Conservation (phyloP, 2,888 invertebrate species). For the Callyntrura sp. region DNA sequence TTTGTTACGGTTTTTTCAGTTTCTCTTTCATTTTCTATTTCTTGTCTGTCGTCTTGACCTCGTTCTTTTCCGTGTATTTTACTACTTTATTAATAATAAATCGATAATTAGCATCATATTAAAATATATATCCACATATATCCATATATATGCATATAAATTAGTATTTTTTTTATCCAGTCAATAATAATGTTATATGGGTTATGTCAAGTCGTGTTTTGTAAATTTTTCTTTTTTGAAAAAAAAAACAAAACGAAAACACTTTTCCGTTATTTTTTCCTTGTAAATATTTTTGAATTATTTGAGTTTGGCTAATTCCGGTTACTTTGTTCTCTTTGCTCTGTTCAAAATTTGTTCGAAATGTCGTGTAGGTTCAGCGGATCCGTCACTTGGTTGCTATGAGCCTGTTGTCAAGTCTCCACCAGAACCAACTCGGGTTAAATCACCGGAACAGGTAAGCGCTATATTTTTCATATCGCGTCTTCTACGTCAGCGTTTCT, state of each 20-base stretch:
- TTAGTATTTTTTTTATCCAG: constrained; percentile 29
- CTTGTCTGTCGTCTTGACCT: constrained; percentile 45
- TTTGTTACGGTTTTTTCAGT: background rate
- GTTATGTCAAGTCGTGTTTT: background rate
- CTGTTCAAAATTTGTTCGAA: background rate
- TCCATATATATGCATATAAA: constrained; percentile 44
- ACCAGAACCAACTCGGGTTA: constrained; percentile 96
- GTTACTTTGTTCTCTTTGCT: constrained; percentile 9
- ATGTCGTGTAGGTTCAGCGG: constrained; percentile 81
- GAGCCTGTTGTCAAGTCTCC: constrained; percentile 95
- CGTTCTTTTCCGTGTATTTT: constrained; percentile 51
- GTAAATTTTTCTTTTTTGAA: background rate
- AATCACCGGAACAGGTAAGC: constrained; percentile 91
- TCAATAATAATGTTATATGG: constrained; percentile 13
- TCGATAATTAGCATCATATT: constrained; percentile 51
- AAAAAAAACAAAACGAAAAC: background rate
- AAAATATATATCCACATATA: constrained; percentile 43
- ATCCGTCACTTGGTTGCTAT: constrained; percentile 83
- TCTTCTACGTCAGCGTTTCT: no score
- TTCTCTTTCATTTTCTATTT: background rate
- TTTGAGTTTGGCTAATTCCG: no score
- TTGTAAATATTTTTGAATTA: constrained; percentile 1
- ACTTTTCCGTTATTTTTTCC: constrained; percentile 14
- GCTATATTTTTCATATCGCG: background rate
- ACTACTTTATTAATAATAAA: constrained; percentile 16